Percentiles rank a stretch among this genome's conserved stretches.
These are phyloP conservation scores for Sylvia atricapilla DNA, from an alignment of 2,113 vertebrate genomes.

Conservation along the genomic window DNA sequence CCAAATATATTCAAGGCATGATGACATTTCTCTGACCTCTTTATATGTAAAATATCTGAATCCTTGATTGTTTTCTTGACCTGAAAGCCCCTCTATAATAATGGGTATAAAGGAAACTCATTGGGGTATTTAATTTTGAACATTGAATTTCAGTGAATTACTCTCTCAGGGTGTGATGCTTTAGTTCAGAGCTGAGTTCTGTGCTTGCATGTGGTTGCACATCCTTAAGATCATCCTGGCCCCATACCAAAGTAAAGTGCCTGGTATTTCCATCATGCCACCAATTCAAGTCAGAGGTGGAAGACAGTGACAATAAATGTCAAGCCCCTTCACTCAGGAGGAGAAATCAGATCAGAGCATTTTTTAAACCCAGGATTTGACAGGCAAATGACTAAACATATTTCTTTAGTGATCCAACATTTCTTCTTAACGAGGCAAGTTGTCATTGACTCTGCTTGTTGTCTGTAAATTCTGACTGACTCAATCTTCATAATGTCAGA, in stretches of 20 bases:
- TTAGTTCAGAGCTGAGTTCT: neutral
- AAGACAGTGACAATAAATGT: neutral
- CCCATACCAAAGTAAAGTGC: neutral
- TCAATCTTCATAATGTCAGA: conserved; percentile 65
- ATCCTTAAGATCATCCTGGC: neutral
- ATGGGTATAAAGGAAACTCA: neutral
- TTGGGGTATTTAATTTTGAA: neutral
- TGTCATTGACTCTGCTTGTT: conserved; percentile 60
- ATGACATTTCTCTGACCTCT: neutral
- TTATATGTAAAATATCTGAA: neutral
- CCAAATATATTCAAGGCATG: neutral
- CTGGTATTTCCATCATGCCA: neutral
- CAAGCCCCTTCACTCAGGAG: neutral
- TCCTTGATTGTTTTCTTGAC: neutral
- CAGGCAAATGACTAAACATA: conserved; percentile 61
- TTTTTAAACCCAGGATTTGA: conserved; percentile 34
- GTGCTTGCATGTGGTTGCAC: neutral
- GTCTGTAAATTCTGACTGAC: conserved; percentile 60
- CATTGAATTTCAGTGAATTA: neutral
- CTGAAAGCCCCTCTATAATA: neutral
- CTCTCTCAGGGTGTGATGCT: neutral
- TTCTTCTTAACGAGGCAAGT: conserved; percentile 63
- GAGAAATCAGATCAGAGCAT: neutral
- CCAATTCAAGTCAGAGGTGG: neutral
- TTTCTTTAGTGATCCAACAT: conserved; percentile 56